These are phyloP conservation scores for Esox masquinongy DNA, from an alignment of 2,797 vertebrate species.

Conservation along the genomic window DNA sequence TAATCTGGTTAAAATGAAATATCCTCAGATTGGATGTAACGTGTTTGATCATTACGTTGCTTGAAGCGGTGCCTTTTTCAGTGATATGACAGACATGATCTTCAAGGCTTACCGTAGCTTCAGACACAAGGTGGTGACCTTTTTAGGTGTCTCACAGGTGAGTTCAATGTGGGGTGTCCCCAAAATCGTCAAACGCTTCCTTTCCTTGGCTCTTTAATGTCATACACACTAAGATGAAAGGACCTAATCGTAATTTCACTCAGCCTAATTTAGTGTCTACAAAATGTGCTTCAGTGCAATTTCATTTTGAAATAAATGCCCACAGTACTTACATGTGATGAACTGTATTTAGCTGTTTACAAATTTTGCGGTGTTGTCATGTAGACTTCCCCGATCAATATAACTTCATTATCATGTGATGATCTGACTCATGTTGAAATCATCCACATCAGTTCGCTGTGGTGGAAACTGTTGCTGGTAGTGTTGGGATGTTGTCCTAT, in stretches of 20 bases:
- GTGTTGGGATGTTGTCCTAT: constrained; percentile 21
- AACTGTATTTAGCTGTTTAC: background rate
- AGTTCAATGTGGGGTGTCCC: background rate
- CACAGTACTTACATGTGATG: background rate
- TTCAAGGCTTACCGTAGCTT: constrained; percentile 29
- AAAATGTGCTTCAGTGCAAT: background rate
- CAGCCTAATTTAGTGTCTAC: background rate
- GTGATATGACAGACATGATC: constrained; percentile 31
- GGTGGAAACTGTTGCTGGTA: constrained; percentile 7
- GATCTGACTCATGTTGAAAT: background rate
- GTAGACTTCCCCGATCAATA: background rate
- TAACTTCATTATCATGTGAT: background rate
- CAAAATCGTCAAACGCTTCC: background rate
- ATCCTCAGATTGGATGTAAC: constrained; percentile 4
- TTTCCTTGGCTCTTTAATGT: background rate
- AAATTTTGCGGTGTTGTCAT: background rate
- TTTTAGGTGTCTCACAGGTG: constrained; percentile 41
- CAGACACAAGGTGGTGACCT: constrained; percentile 27
- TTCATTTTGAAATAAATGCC: background rate
- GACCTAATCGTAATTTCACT: background rate
- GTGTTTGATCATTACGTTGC: constrained; percentile 4
- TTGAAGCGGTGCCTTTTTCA: background rate
- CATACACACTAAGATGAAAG: background rate
- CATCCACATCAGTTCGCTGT: background rate
- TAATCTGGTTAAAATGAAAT: background rate